Conservation (phyloP, 1,140 invertebrate genomes). For the Saccostrea echinata region DNA sequence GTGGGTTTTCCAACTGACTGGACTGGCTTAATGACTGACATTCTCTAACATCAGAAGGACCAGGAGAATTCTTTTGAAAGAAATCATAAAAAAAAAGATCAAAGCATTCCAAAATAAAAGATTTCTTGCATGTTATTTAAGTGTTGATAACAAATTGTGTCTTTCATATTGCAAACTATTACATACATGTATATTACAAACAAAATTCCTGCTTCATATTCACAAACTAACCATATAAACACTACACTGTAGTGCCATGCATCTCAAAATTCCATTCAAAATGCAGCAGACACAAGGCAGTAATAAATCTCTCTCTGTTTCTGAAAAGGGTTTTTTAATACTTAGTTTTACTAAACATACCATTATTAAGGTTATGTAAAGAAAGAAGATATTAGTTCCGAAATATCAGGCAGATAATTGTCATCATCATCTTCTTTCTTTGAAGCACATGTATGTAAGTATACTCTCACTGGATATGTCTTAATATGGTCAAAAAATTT, state of each 20-base stretch:
- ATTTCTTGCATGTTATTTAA: too few species aligned
- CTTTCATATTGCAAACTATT: too few species aligned
- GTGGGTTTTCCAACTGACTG: not conserved
- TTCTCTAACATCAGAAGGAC: not conserved
- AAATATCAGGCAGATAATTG: conserved; percentile 6
- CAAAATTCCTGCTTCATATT: not conserved
- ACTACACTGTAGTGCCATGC: not conserved
- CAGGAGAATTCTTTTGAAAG: not conserved
- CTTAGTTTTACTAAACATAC: too few species aligned
- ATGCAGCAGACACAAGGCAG: not conserved
- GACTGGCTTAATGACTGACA: too few species aligned
- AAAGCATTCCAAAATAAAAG: not conserved
- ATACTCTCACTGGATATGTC: conserved; percentile 1
- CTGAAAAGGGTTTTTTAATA: conserved; percentile 8
- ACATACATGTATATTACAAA: too few species aligned
- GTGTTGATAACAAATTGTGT: too few species aligned
- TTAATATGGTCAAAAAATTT: conserved; percentile 4
- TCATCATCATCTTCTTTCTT: conserved; percentile 5
- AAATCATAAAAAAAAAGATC: not conserved
- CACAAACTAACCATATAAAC: not conserved
- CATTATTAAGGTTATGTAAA: too few species aligned
- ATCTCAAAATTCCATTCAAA: not conserved
- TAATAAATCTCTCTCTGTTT: not conserved
- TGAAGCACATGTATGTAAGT: not conserved
- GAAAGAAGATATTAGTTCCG: not conserved